Percentiles rank a stretch among this genome's conserved stretches.
Evolutionary conservation across 2,888 invertebrate genomes (phyloP).

Genomic region (Drosophila affinis): DNA sequence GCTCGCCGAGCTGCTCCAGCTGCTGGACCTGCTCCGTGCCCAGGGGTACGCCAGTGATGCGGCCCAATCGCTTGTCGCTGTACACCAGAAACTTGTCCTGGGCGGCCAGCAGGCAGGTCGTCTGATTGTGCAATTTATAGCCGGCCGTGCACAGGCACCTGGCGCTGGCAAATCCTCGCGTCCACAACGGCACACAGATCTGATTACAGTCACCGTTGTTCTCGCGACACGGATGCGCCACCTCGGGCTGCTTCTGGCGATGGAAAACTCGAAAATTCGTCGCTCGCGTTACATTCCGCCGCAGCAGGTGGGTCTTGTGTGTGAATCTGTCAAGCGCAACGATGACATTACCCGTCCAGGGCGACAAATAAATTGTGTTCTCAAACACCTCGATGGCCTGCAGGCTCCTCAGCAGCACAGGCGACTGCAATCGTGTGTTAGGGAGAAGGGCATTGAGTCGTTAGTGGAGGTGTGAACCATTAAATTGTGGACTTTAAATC

Average conservation of each 20-base stretch:
- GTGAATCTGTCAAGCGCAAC: slow-evolving; percentile 86
- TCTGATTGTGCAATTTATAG: slow-evolving; percentile 86
- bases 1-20: slow-evolving; percentile 62
- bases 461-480: not conserved
- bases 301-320: slow-evolving; percentile 84
- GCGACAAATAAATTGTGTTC: slow-evolving; percentile 89
- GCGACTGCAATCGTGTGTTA: slow-evolving; percentile 58
- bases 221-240: slow-evolving; percentile 88
- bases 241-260: slow-evolving; percentile 90
- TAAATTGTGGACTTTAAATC: slow-evolving; percentile 7
- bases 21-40: slow-evolving; percentile 74
- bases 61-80: slow-evolving; percentile 87
- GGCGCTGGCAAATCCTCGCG: slow-evolving; percentile 85
- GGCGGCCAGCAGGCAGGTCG: slow-evolving; percentile 86
- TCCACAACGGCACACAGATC: slow-evolving; percentile 89
- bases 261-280: slow-evolving; percentile 90
- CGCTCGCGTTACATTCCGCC: slow-evolving; percentile 86
- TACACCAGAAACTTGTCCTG: slow-evolving; percentile 88
- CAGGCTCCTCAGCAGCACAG: slow-evolving; percentile 83
- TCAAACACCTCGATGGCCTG: slow-evolving; percentile 90
- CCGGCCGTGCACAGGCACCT: slow-evolving; percentile 91
- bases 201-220: slow-evolving; percentile 90
- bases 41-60: slow-evolving; percentile 87
- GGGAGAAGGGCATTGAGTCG: not conserved
- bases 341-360: slow-evolving; percentile 88